phyloP scores from a whole-genome alignment of 2,888 invertebrate species.

The Eremobia ochroleuca region DNA sequence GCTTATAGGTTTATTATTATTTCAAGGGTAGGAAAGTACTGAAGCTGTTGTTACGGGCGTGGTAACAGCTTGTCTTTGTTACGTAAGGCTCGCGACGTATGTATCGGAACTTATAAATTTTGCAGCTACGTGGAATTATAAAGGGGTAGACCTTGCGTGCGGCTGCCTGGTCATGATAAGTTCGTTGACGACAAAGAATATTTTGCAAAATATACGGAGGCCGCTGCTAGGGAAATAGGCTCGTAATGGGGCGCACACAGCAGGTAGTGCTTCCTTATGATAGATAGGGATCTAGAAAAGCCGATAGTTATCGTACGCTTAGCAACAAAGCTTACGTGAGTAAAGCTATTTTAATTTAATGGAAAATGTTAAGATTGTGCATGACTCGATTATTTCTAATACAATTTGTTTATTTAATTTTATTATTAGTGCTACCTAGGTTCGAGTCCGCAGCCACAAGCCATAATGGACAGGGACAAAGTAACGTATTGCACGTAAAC shows the following conservation, averaged over 20 bases:
- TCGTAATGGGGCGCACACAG: conserved; percentile 63
- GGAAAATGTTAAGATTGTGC: conserved; percentile 2
- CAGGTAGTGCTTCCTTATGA: conserved; percentile 54
- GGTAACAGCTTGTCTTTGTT: conserved; percentile 75
- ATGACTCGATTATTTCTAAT: conserved; percentile 1
- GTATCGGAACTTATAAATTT: conserved; percentile 75
- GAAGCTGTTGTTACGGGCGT: conserved; percentile 42
- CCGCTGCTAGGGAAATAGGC: conserved; percentile 71
- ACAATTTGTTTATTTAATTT: conserved; percentile 3
- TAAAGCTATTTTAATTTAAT: conserved; percentile 24
- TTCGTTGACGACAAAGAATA: conserved; percentile 76
- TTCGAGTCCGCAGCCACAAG: neutral
- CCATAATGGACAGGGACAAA: conserved; percentile 12
- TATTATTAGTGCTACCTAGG: neutral
- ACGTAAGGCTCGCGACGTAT: conserved; percentile 74
- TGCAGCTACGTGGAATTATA: conserved; percentile 71
- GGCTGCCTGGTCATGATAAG: conserved; percentile 77
- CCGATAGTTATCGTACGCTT: conserved; percentile 59
- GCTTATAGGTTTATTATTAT: conserved; percentile 40
- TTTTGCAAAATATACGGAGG: conserved; percentile 78
- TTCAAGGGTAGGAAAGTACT: conserved; percentile 46
- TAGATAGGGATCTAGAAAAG: conserved; percentile 68
- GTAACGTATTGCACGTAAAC: conserved; percentile 10
- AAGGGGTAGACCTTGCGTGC: conserved; percentile 80
- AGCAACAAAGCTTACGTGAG: conserved; percentile 50